phyloP scores from a whole-genome alignment of 2,113 vertebrate genomes.

The Tychaedon coryphoeus region DNA sequence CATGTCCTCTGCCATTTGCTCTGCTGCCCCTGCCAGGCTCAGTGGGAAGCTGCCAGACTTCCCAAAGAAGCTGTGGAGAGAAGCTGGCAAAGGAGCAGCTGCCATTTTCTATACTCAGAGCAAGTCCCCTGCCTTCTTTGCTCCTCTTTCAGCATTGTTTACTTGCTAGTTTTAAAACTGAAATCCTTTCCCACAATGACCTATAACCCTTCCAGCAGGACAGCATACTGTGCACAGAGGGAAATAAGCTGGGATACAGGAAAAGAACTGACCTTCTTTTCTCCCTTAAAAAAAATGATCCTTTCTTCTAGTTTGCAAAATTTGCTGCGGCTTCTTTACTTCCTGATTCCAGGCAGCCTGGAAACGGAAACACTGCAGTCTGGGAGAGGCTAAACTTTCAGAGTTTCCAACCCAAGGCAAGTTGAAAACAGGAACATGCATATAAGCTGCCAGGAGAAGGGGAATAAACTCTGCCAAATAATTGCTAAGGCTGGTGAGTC shows the following conservation, averaged over 20 bases:
- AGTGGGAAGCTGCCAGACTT: background rate
- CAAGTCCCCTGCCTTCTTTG: background rate
- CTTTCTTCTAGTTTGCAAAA: slow-evolving; percentile 51
- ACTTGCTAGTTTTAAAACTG: background rate
- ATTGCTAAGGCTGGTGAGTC: slow-evolving; percentile 43
- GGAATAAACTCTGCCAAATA: slow-evolving; percentile 30
- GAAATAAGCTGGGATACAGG: background rate
- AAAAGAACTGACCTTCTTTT: slow-evolving; percentile 38
- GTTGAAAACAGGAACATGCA: slow-evolving; percentile 44
- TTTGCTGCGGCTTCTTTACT: slow-evolving; percentile 34
- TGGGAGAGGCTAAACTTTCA: slow-evolving; percentile 59
- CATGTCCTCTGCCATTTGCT: background rate
- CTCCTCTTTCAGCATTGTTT: background rate
- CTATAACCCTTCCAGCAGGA: background rate
- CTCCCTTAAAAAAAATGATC: background rate
- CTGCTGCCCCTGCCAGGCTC: slow-evolving; percentile 2
- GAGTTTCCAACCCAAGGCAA: slow-evolving; percentile 36
- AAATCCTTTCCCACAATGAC: background rate
- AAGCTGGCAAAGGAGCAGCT: slow-evolving; percentile 10
- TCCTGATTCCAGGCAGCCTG: slow-evolving; percentile 65
- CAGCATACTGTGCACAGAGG: background rate
- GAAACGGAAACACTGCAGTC: slow-evolving; percentile 57
- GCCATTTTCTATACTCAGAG: slow-evolving; percentile 20
- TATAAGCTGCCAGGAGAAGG: background rate
- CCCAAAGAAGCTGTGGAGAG: background rate